Base-by-base conservation (phyloP, 1,140 invertebrate genomes). In the Drosophila punjabiensis region DNA sequence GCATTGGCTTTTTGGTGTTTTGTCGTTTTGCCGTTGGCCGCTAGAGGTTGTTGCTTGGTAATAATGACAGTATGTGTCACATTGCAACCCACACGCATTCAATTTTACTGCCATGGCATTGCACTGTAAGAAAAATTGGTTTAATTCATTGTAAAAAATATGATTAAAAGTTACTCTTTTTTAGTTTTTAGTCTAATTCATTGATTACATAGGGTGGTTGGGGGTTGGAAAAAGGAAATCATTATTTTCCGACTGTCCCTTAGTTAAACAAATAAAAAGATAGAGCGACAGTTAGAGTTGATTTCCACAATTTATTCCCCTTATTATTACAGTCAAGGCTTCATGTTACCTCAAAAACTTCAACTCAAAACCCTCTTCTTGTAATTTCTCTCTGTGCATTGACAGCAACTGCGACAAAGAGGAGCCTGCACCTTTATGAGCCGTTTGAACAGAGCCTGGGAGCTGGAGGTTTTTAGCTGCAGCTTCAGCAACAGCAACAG, bases 61-160 rank as follows among this genome's bases (percentile, higher is more conserved):
- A 90, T 90, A 90, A 90, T 90, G 86, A 90, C 86, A 90, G 86
- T 90, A 90, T 90, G 86, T 90, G 86, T 90, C 86, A 90, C 86
- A 90, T 90, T 90, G 86, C 86, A 90, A 90, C 86, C 86, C 86
- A 90, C 86, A 90, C 86, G 86, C 86, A 89, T 89, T 90, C 86
- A 90, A 88, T 90, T 90, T 89, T 80, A 90, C 71, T 80, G 86
- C 79, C 69, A 68, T 65, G 68, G 67, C 18, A 10, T 24, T 14
- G 47, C 47, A 69, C 56, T 53, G 55, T 32, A 35, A 61, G 10
- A 68, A 70, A 16, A 35, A 47, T 8, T 13, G 0, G 32, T n/a
- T 3, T 11, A 11, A n/a, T n/a, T n/a, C n/a, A n/a, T n/a, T n/a
- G n/a, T n/a, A n/a, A n/a, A n/a, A n/a, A n/a, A 11, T 0, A 24